A percentile compares a stretch with the other conserved stretches of the same genome.
Evolutionary conservation across 2,797 vertebrate genomes (phyloP).

Genomic region (Fistularia tabacaria): DNA sequence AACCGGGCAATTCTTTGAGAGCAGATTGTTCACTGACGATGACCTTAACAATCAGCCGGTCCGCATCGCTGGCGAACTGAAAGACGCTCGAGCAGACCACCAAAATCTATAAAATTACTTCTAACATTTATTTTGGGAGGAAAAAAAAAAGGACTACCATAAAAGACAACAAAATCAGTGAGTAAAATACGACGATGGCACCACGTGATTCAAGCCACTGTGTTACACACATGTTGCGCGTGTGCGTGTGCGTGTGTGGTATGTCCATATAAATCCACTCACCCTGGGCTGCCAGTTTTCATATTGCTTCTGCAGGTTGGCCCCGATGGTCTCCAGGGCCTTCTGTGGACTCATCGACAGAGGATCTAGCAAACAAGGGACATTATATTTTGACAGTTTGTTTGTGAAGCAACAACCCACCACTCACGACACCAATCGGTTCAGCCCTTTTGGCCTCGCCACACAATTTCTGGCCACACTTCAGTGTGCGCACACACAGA

Average conservation of each 20-base stretch:
- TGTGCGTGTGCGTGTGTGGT: not conserved
- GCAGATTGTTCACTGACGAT: not conserved
- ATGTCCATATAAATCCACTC: constrained; percentile 56
- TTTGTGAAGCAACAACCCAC: not conserved
- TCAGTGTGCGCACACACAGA: no score
- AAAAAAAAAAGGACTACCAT: constrained; percentile 5
- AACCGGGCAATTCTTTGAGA: not conserved
- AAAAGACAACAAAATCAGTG: constrained; percentile 5
- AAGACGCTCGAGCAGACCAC: not conserved
- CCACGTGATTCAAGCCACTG: no score
- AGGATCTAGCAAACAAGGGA: constrained; percentile 80
- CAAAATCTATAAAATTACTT: constrained; percentile 7
- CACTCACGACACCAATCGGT: constrained; percentile 1
- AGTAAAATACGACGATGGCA: not conserved
- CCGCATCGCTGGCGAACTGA: constrained; percentile 4
- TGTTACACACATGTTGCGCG: no score
- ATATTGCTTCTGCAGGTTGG: constrained; percentile 97
- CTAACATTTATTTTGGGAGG: not conserved
- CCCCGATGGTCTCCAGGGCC: constrained; percentile 95
- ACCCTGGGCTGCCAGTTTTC: constrained; percentile 98
- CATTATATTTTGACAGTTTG: constrained; percentile 1
- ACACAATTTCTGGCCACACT: no score
- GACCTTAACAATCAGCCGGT: not conserved
- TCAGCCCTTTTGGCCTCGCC: no score
- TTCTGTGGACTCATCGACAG: constrained; percentile 98